Evolutionary conservation across 2,113 vertebrate genomes (phyloP), one percentile per base, ranked within the genome.

Genomic region (Amblyornis subalaris): DNA sequence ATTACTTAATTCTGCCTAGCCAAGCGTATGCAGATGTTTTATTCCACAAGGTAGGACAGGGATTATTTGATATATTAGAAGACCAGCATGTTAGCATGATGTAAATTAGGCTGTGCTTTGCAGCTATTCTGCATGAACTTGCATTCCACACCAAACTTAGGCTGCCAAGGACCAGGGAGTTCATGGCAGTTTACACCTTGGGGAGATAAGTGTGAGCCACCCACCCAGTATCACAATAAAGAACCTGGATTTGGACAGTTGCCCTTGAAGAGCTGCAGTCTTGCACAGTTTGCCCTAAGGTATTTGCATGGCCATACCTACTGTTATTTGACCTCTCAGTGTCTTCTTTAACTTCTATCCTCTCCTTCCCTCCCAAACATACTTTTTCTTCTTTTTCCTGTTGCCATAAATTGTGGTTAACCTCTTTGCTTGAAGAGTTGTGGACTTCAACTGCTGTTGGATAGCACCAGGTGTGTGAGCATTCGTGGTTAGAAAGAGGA

Each of bases 341-440:
- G 40, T 70, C n/a, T 20, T 96, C 84, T 96, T 93, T 64, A 72
- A 40, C 71, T 94, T 91, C 89, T 19, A 29, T 88, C 40, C 31
- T 93, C n/a, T 74, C 45, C 28, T 38, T 92, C 72, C 80, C 54
- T 90, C 50, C 7, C 36, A 80, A 73, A 77, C 40, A 58, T 71
- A 53, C 64, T 72, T 71, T 58, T 75, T 87, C 81, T 85, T 74
- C 85, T 89, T 96, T 94, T 98, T 97, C 94, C 93, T 93, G 94
- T 96, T 97, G 77, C 50, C 86, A 76, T 96, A 96, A 94, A 94
- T 94, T 85, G 81, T 90, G 93, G 96, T 96, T 98, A 95, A 92
- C 87, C 70, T 94, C 92, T 91, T 58, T 81, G 75, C 76, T 70
- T 93, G 69, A 81, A 16, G 67, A 89, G 64, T 51, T 88, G 91